A percentile compares a stretch with the other conserved stretches of the same genome.
Conservation (phyloP, 2,888 invertebrate genomes). For the Cremastinae sp. region DNA sequence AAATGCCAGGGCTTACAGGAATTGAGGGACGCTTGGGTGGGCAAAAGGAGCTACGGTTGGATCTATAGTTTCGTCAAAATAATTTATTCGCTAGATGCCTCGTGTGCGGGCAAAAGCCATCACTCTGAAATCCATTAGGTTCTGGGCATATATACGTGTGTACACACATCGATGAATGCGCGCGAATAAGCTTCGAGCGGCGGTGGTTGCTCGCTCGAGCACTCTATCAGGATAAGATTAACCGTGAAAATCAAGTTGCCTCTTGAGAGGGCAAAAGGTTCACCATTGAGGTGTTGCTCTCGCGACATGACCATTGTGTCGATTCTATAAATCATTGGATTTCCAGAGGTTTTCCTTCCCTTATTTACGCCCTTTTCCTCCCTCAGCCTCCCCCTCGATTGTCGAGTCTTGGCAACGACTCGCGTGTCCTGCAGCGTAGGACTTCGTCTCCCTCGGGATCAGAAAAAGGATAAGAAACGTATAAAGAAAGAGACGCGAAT, state of each 20-base stretch:
- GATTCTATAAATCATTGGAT: constrained; percentile 70
- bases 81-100: constrained; percentile 38
- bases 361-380: constrained; percentile 21
- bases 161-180: constrained; percentile 2
- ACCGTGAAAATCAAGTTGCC: constrained; percentile 61
- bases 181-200: constrained; percentile 6
- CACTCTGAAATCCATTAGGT: constrained; percentile 56
- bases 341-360: constrained; percentile 64
- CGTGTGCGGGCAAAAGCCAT: constrained; percentile 35
- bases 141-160: neutral
- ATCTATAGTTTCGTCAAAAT: constrained; percentile 45
- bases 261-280: constrained; percentile 53
- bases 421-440: constrained; percentile 54
- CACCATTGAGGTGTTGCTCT: constrained; percentile 48
- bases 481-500: constrained; percentile 45
- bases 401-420: constrained; percentile 59
- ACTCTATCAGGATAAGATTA: constrained; percentile 66
- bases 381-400: constrained; percentile 50
- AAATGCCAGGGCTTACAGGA: neutral
- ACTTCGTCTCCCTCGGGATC: constrained; percentile 36
- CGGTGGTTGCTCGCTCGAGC: constrained; percentile 46
- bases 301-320: constrained; percentile 64
- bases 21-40: constrained; percentile 1
- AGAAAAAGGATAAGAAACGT: constrained; percentile 24
- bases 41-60: neutral